Evolutionary conservation across 2,888 invertebrate species (phyloP), one percentile per base, ranked within the genome.

Genomic region (Agrochola lychnidis): DNA sequence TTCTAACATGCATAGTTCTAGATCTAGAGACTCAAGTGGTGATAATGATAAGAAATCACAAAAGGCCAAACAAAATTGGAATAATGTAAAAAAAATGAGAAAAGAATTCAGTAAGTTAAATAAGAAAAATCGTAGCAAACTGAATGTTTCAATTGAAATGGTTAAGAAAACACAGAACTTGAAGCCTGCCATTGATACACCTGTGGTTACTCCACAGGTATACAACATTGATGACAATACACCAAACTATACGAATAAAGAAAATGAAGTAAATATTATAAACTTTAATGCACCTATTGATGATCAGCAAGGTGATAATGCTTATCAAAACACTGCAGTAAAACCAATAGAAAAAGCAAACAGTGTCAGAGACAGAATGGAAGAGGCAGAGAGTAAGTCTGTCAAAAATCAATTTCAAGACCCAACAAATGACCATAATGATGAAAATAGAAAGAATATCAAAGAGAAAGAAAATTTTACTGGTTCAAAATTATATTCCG

Each of bases 111-210:
- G 93, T 88, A 96, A 95, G 87, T 86, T 95, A 62, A 94, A 94
- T 78, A 95, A 95, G 78, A 90, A 91, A 78, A 93, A 94, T 78
- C 94, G 89, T 86, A 96, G 90, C 81, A 97, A 96, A 91, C 84
- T 97, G 14, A 96, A 96, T 94, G 93, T 96, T 70, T 97, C 97
- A 51, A 95, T 96, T 86, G 95, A 96, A 91, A 94, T 94, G 94
- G 93, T 92, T 79, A 95, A 96, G 81, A 96, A 93, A 86, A 90
- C 91, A 67, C 91, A 94, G 85, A 91, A 74, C 74, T 76, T 87
- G 57, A 91, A 92, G 79, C 76, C 79, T 57, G 82, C 73, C 51
- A 69, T 70, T 36, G 83, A 79, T 68, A 73, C 82, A 74, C 84
- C 83, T 67, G 59, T 77, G 48, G 73, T 62, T 73, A 83, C 85